A percentile compares a stretch with the other conserved stretches of the same genome.
Evolutionary conservation across 2,797 vertebrate genomes (phyloP).

Genomic region (Peromyscus melanophrys): DNA sequence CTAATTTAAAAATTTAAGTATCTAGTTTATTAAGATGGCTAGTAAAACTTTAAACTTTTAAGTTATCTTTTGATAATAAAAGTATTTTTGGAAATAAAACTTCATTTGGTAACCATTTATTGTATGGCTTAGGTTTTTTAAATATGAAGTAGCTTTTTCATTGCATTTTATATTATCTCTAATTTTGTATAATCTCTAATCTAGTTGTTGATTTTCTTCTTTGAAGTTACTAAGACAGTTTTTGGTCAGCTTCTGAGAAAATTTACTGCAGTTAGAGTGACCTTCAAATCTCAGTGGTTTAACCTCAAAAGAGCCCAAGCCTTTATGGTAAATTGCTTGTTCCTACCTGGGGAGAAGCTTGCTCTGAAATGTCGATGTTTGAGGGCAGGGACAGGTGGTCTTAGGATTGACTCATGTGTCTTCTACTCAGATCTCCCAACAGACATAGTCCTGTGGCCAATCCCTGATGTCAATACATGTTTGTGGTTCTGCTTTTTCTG

Average conservation of each 20-base stretch:
- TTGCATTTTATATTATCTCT: not conserved
- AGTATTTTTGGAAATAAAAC: not conserved
- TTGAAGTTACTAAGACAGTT: not conserved
- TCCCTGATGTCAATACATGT: not conserved
- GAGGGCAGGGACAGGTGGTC: not conserved
- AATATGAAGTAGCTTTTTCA: not conserved
- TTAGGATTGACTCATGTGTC: not conserved
- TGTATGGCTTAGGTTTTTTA: not conserved
- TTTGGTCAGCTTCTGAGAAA: not conserved
- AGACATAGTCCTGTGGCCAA: not conserved
- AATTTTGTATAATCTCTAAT: not conserved
- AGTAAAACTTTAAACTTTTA: not conserved
- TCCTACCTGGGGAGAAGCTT: not conserved
- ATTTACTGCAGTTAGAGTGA: not conserved
- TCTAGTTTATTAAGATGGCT: conserved; percentile 20
- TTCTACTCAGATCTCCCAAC: not conserved
- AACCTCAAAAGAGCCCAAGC: not conserved
- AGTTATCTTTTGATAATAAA: conserved; percentile 33
- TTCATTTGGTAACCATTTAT: conserved; percentile 33
- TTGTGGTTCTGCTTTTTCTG: too few species aligned
- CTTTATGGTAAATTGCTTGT: not conserved
- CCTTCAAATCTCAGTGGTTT: not conserved
- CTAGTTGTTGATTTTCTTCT: conserved; percentile 19
- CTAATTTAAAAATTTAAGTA: not conserved
- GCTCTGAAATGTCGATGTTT: not conserved